phyloP scores from a whole-genome alignment of 1,140 invertebrate species.

The Scaptomyza pallida region DNA sequence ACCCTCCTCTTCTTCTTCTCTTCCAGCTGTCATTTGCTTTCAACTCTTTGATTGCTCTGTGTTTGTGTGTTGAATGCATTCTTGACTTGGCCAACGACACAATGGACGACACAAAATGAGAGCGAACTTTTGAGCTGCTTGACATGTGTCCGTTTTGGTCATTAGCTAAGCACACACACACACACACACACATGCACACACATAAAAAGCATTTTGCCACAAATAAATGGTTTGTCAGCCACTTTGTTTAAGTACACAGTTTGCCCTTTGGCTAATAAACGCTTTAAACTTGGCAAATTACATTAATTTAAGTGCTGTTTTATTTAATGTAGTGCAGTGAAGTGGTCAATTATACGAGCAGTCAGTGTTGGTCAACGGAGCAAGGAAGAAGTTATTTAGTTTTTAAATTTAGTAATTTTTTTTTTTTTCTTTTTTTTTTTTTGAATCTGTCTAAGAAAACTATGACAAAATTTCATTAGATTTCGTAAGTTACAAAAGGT shows the following conservation, averaged over 20 bases:
- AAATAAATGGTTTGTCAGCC: constrained; percentile 16
- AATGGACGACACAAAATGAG: constrained; percentile 57
- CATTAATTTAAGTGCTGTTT: neutral
- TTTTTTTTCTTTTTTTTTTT: no score
- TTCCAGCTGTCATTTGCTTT: constrained; percentile 22
- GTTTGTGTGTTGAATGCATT: neutral
- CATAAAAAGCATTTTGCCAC: constrained; percentile 18
- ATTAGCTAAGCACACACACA: constrained; percentile 37
- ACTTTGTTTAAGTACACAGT: neutral
- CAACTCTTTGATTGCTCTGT: constrained; percentile 8
- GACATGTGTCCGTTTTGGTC: constrained; percentile 59
- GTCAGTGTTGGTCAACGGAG: neutral
- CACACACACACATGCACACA: no score
- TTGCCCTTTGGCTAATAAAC: neutral
- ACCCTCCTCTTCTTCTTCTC: constrained; percentile 40
- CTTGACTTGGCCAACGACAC: constrained; percentile 19
- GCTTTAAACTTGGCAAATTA: neutral
- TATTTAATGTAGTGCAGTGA: neutral
- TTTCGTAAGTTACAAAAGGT: no score
- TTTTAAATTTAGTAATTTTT: no score
- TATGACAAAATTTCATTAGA: no score
- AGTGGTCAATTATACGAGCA: neutral
- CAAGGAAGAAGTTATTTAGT: no score
- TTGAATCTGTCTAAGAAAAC: no score
- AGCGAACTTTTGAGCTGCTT: constrained; percentile 40